Conservation (phyloP, 92 coral and sea anemone species). For the Zoanthus sansibaricus region DNA sequence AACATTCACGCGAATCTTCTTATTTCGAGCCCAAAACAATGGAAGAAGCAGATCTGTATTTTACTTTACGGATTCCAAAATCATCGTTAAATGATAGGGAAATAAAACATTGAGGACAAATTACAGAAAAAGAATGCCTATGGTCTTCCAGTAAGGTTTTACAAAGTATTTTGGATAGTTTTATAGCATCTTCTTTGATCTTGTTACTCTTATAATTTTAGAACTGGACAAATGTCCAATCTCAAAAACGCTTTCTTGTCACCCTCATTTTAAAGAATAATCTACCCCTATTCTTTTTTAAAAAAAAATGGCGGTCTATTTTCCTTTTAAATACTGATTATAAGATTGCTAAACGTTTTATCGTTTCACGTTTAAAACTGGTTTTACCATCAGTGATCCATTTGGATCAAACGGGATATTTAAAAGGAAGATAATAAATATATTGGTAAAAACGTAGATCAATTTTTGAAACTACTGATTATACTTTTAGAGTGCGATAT, state of each 20-base stretch:
- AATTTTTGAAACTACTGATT: constrained; percentile 24
- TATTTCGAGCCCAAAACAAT: not conserved
- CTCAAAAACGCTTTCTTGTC: no score
- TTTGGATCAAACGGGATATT: no score
- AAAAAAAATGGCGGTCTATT: no score
- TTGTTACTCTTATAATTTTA: no score
- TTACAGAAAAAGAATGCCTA: not conserved
- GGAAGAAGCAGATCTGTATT: not conserved
- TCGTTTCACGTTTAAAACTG: no score
- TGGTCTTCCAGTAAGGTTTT: not conserved
- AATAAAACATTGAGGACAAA: not conserved
- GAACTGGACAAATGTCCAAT: no score
- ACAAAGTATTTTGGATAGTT: no score
- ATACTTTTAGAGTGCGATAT: not conserved
- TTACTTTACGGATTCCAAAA: not conserved
- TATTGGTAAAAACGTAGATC: constrained; percentile 21
- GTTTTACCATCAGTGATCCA: no score
- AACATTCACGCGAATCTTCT: not conserved
- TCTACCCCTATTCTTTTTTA: no score
- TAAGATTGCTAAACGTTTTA: no score
- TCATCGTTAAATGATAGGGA: not conserved
- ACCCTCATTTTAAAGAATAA: no score
- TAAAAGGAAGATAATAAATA: not conserved
- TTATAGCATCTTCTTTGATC: not conserved
- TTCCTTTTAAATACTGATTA: no score